Conservation (phyloP, 2,888 invertebrate genomes). For the Nymphalis c-album region DNA sequence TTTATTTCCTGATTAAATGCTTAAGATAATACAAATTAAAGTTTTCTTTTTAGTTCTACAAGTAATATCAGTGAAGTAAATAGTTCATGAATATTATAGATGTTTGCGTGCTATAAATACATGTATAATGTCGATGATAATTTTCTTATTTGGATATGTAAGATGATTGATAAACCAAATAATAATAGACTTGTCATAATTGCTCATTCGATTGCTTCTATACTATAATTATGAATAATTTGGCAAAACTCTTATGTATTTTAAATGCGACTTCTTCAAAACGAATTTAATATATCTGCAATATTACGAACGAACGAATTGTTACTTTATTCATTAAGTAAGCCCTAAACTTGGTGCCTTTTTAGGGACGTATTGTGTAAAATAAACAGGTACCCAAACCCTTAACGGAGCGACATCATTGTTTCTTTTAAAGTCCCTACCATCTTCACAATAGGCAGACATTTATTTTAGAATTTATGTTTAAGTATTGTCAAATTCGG, state of each 20-base stretch:
- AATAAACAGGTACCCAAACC: constrained; percentile 2
- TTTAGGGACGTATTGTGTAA: not conserved
- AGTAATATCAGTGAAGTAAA: too few species aligned
- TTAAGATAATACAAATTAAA: not conserved
- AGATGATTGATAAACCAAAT: too few species aligned
- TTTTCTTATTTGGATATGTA: too few species aligned
- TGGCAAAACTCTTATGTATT: too few species aligned
- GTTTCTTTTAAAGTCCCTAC: constrained; percentile 4
- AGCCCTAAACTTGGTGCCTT: not conserved
- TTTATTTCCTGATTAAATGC: not conserved
- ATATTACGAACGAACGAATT: not conserved
- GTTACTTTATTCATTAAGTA: not conserved
- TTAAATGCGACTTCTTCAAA: not conserved
- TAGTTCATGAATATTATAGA: too few species aligned
- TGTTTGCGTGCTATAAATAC: too few species aligned
- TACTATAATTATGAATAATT: too few species aligned
- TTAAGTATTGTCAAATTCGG: not conserved
- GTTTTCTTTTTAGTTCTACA: too few species aligned
- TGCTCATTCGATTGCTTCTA: too few species aligned
- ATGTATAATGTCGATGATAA: too few species aligned
- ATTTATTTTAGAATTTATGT: not conserved
- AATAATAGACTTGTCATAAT: too few species aligned
- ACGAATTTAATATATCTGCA: not conserved
- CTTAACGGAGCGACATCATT: constrained; percentile 5
- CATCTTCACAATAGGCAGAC: not conserved